These are phyloP conservation scores for Seriola rivoliana DNA, from an alignment of 2,113 vertebrate species.

Conservation along the genomic window DNA sequence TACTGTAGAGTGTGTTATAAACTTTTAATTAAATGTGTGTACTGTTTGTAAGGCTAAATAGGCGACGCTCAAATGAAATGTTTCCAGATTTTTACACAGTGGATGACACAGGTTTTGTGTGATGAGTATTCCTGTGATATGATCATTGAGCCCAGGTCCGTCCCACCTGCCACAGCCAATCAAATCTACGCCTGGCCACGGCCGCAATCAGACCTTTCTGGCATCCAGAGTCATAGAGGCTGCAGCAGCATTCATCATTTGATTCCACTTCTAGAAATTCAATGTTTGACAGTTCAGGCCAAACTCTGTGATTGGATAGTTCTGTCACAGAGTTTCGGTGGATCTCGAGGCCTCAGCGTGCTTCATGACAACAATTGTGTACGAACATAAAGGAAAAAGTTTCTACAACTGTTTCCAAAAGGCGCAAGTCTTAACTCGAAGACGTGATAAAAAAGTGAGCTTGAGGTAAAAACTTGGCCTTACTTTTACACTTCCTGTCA, in stretches of 20 bases:
- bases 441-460: too few relatives aligned
- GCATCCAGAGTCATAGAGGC: constrained; percentile 19
- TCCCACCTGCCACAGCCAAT: neutral
- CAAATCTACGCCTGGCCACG: neutral
- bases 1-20: neutral
- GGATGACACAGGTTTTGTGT: neutral
- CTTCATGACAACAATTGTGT: too few relatives aligned
- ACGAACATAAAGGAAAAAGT: too few relatives aligned
- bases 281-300: neutral
- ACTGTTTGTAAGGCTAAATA: neutral
- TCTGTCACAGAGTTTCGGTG: neutral
- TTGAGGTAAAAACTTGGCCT: too few relatives aligned
- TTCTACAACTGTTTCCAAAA: too few relatives aligned
- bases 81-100: neutral
- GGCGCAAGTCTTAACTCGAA: too few relatives aligned
- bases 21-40: neutral
- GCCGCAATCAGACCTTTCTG: constrained; percentile 24
- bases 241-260: constrained; percentile 5
- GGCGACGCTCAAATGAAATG: neutral
- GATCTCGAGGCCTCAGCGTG: too few relatives aligned
- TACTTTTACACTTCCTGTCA: too few relatives aligned
- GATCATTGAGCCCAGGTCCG: too few relatives aligned
- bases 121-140: neutral
- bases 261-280: neutral
- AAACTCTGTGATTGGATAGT: neutral